Percentiles rank a stretch among this genome's conserved stretches.
Conservation (phyloP, 2,113 vertebrate genomes). For the Periophthalmodon schlosseri region DNA sequence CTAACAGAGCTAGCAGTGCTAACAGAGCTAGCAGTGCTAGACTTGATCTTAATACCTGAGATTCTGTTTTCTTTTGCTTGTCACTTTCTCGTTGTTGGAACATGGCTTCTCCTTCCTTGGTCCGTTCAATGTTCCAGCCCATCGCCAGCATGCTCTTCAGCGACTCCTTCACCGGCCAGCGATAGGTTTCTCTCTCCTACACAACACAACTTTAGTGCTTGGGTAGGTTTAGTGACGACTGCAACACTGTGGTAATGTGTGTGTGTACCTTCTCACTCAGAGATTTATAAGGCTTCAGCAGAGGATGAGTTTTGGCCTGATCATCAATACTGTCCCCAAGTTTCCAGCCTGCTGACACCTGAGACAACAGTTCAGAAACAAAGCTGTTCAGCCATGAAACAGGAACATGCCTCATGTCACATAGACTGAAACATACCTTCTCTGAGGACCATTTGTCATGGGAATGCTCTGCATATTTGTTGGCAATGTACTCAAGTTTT, state of each 20-base stretch:
- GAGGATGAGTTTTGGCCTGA: conserved; percentile 88
- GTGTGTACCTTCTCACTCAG: conserved; percentile 89
- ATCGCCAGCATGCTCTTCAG: conserved; percentile 94
- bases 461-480: conserved; percentile 95
- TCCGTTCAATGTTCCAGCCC: conserved; percentile 92
- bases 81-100: conserved; percentile 89
- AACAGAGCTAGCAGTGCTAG: background rate
- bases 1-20: no score
- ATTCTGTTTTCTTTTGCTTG: conserved; percentile 85
- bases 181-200: conserved; percentile 93
- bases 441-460: conserved; percentile 97
- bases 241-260: background rate
- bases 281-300: conserved; percentile 91
- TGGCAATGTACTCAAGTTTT: conserved; percentile 92
- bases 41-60: conserved; percentile 75
- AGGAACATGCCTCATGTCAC: background rate
- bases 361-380: conserved; percentile 34
- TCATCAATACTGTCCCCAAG: conserved; percentile 87
- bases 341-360: conserved; percentile 92
- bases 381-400: background rate
- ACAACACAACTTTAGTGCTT: conserved; percentile 1
- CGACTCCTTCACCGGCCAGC: conserved; percentile 94
- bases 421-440: conserved; percentile 82
- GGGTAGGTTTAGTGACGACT: background rate
- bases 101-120: conserved; percentile 88